A percentile compares a stretch with the other conserved stretches of the same genome.
These are phyloP conservation scores for Parnassius mnemosyne DNA, from an alignment of 2,888 invertebrate species.

Conservation along the genomic window DNA sequence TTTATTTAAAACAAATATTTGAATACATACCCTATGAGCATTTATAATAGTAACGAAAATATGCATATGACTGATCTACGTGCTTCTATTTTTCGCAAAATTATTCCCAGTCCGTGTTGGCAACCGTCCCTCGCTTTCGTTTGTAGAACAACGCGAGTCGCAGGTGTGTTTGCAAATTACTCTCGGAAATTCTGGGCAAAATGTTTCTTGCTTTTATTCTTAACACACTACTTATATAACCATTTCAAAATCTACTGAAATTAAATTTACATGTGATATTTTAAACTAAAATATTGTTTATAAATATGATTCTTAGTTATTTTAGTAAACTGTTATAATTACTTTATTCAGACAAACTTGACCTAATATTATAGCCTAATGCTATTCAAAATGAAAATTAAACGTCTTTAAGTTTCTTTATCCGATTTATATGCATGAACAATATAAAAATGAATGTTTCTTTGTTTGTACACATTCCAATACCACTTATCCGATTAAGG, in stretches of 20 bases:
- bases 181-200: conserved; percentile 30
- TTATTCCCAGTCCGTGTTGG: conserved; percentile 16
- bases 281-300: neutral
- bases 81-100: conserved; percentile 1
- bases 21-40: neutral
- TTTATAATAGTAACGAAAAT: neutral
- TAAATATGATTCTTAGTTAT: no score
- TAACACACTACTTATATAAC: conserved; percentile 18
- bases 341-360: no score
- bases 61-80: neutral
- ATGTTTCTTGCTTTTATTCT: conserved; percentile 32
- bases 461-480: no score
- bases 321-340: no score
- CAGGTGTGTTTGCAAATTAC: conserved; percentile 53
- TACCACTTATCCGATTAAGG: no score
- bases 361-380: no score
- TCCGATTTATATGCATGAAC: no score
- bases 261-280: neutral
- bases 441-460: no score
- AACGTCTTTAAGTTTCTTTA: no score
- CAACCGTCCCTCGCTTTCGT: conserved; percentile 14
- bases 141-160: conserved; percentile 32
- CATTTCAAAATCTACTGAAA: conserved; percentile 8
- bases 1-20: no score
- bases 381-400: no score